Evolutionary conservation across 37 sponge, comb jelly and placozoan species (phyloP).

Genomic region (Halichondria panicea): DNA sequence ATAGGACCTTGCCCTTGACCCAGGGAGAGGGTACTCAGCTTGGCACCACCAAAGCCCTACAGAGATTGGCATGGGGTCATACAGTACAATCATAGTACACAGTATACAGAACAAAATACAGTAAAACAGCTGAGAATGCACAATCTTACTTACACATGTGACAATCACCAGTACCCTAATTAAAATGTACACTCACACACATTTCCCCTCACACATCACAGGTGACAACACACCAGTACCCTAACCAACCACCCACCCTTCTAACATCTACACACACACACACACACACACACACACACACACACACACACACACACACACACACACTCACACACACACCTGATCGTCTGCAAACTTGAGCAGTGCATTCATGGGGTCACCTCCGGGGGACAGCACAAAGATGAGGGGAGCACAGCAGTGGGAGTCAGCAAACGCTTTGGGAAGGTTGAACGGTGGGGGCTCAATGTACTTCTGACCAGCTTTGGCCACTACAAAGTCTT

Average conservation of each 20-base stretch:
- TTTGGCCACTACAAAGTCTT: constrained; percentile 91
- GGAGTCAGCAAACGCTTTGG: constrained; percentile 94
- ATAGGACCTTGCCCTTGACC: constrained; percentile 99
- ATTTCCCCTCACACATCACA: neutral
- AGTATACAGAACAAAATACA: neutral
- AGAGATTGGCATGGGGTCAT: neutral
- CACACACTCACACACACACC: constrained; percentile 36
- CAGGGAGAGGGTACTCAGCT: constrained; percentile 91
- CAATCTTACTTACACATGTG: too few species aligned
- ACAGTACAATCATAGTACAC: neutral
- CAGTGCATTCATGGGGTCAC: constrained; percentile 96
- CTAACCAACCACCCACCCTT: neutral
- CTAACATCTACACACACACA: too few species aligned
- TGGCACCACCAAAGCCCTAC: constrained; percentile 95
- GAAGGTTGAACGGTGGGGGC: constrained; percentile 97
- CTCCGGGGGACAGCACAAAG: constrained; percentile 98
- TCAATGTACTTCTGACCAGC: constrained; percentile 85
- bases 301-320: neutral
- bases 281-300: neutral
- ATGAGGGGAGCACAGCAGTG: constrained; percentile 95
- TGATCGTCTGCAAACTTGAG: constrained; percentile 99
- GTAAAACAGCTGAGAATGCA: too few species aligned
- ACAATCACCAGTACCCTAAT: too few species aligned
- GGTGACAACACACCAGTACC: neutral
- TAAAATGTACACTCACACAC: too few species aligned